Base-by-base conservation (phyloP, 2,888 invertebrate genomes). In the Muschampia plurimacula region DNA sequence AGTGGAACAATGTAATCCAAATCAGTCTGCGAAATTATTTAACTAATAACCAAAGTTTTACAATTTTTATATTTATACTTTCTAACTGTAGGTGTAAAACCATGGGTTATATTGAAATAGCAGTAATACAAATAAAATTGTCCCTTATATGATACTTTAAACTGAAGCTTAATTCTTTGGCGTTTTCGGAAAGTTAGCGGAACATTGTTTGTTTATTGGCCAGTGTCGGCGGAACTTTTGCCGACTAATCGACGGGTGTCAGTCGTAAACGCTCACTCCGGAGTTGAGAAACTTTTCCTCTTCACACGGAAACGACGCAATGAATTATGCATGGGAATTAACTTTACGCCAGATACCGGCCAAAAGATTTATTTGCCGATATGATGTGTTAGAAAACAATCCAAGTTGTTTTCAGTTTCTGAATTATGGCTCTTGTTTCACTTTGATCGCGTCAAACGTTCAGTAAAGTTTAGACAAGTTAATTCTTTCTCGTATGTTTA, bases 281-380 rank as follows among this genome's bases (percentile, higher is more conserved):
- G 80, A 86, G 85, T 87, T 86, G 80, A 78, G 78, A 81, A 91
- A 90, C 83, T 90, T 90, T 89, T 85, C 87, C 86, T 88, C 87
- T 87, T 85, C 88, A 84, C 86, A 82, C 86, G 85, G 84, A 84
- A 89, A 89, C 89, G 77, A 87, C 89, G 87, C 88, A 79, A 92
- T 93, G 93, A 92, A 93, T 93, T 92, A 93, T 93, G 89, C 91
- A 93, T 92, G 87, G 90, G 92, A 92, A 93, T 93, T 92, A 93
- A 92, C 87, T 93, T 93, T 92, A 92, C 91, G 91, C 84, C 86
- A 91, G 93, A 93, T 93, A 93, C 90, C 89, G 89, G 85, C 87
- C 84, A 77, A 88, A 91, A 93, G 94, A 93, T 94, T 93, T 94
- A 93, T 93, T 91, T 88, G 86, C 84, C 89, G 91, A 91, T 92